A percentile compares a stretch with the other conserved stretches of the same genome.
These are phyloP conservation scores for Scaptodrosophila latifasciaeformis DNA, from an alignment of 2,888 invertebrate genomes.

Conservation along the genomic window DNA sequence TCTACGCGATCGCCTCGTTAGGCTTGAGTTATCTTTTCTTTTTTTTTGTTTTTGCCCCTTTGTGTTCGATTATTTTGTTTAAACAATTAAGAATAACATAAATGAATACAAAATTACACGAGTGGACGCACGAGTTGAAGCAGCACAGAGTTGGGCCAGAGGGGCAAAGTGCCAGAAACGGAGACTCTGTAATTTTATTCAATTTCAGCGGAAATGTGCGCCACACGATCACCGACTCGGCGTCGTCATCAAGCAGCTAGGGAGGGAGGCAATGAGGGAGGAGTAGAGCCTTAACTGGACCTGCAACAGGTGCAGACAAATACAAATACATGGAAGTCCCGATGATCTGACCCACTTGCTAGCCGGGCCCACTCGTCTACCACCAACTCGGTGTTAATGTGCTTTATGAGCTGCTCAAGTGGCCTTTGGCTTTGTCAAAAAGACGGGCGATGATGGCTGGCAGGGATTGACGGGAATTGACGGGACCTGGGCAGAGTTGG, in stretches of 20 bases:
- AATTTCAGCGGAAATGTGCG: conserved; percentile 48
- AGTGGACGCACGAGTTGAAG: too few relatives aligned
- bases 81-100: conserved; percentile 63
- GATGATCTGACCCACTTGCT: too few relatives aligned
- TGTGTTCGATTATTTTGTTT: too few relatives aligned
- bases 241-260: conserved; percentile 33
- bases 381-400: neutral
- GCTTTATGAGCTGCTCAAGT: conserved; percentile 16
- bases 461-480: neutral
- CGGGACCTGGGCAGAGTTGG: neutral
- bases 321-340: conserved; percentile 25
- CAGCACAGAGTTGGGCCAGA: too few relatives aligned
- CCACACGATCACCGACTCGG: conserved; percentile 55
- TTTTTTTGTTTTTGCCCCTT: too few relatives aligned
- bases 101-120: conserved; percentile 50
- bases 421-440: conserved; percentile 38
- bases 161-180: conserved; percentile 29
- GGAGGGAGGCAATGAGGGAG: neutral
- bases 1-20: too few relatives aligned
- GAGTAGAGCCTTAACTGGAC: conserved; percentile 11
- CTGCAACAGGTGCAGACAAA: conserved; percentile 28
- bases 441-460: too few relatives aligned
- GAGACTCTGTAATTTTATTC: conserved; percentile 63
- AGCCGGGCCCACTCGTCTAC: too few relatives aligned
- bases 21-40: too few relatives aligned